A percentile compares a stretch with the other conserved stretches of the same genome.
These are phyloP conservation scores for Mola mola DNA, from an alignment of 2,113 vertebrate genomes.

Conservation along the genomic window DNA sequence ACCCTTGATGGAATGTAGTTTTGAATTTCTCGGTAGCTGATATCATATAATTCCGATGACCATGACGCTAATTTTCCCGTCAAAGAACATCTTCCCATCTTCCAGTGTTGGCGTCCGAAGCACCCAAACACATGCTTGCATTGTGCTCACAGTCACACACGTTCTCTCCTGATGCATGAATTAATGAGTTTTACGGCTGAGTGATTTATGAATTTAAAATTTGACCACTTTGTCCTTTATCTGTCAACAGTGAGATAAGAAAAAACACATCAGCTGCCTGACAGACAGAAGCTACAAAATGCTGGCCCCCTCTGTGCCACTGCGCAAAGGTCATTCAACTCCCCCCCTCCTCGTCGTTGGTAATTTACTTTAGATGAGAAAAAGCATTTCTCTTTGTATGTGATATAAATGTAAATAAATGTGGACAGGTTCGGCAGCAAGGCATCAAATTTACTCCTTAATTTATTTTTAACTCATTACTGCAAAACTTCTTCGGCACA, in stretches of 20 bases:
- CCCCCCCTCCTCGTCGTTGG: conserved; percentile 19
- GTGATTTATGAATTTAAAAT: conserved; percentile 63
- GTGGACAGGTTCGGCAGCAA: conserved; percentile 6
- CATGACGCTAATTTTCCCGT: conserved; percentile 34
- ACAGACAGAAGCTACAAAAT: too few relatives aligned
- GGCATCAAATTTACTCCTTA: conserved; percentile 33
- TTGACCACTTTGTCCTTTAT: conserved; percentile 50
- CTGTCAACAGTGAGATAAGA: conserved; percentile 54
- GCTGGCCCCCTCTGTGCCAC: neutral
- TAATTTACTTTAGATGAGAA: conserved; percentile 14
- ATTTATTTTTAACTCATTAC: conserved; percentile 54
- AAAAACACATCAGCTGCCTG: conserved; percentile 47
- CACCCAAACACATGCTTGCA: neutral
- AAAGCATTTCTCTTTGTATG: conserved; percentile 23
- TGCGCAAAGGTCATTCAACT: conserved; percentile 30
- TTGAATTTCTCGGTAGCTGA: conserved; percentile 35
- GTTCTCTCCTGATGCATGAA: conserved; percentile 1
- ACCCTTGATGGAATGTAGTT: neutral
- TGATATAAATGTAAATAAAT: conserved; percentile 54
- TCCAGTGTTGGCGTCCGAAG: conserved; percentile 27
- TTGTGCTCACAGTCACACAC: conserved; percentile 5
- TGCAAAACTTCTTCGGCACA: neutral
- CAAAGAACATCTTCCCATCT: conserved; percentile 37
- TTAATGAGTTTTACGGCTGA: conserved; percentile 60
- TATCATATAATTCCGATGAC: conserved; percentile 27